Base-by-base conservation (phyloP, 2,113 vertebrate species). In the Hydrolagus affinis region DNA sequence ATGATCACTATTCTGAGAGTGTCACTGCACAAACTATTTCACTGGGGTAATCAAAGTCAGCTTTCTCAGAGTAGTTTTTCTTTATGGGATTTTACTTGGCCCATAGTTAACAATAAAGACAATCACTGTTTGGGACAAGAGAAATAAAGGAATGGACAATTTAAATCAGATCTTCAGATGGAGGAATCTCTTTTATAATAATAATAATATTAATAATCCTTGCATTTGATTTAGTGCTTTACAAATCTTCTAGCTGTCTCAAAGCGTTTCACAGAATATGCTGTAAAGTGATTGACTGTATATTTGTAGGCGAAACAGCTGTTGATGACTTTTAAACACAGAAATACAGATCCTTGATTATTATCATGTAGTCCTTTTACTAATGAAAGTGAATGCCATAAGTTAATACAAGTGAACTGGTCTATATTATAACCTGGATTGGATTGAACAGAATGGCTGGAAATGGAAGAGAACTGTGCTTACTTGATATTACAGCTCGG, bases 1-100 rank as follows among this genome's bases (percentile, higher is more conserved):
- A 10, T 6, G 15, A 60, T 25, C 1, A n/a, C 19, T 76, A 32
- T n/a, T n/a, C 7, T 12, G 17, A 57, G 28, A 25, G n/a, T 60
- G 21, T 10, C 75, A 59, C 1, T 23, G 75, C 21, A 9, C 44
- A 57, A 19, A n/a, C 56, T 62, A 19, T 12, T 44, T 23, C 8
- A 44, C 1, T 30, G 19, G 19, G 14, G 10, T 59, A 59, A 78
- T 59, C 44, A 60, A 25, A 28, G 12, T 60, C 11, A 8, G 23
- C 11, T 59, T 78, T 78, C n/a, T 23, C 60, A 15, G 44, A 60
- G 21, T 0, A 12, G 14, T 14, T 10, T 23, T 60, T 62, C 23
- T 62, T 60, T 60, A 78, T 78, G 76, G 44, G 76, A 62, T 78
- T 78, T 78, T 11, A 78, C 59, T n/a, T 62, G 57, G 74, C 62